A percentile compares a stretch with the other conserved stretches of the same genome.
These are phyloP conservation scores for Bergia puertoricense DNA, from an alignment of 92 coral and sea anemone species.

Conservation along the genomic window DNA sequence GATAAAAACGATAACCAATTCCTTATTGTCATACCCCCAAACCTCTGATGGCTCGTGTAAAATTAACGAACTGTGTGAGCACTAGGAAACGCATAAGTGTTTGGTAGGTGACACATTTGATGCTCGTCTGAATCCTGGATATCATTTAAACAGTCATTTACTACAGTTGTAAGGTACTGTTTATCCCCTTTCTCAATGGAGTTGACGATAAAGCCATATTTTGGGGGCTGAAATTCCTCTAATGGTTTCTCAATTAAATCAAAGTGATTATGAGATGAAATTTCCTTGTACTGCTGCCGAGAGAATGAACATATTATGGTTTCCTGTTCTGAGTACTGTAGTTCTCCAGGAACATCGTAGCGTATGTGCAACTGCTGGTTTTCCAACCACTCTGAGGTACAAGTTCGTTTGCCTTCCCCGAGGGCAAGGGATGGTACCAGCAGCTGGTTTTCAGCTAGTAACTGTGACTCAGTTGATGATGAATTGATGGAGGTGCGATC, in stretches of 20 bases:
- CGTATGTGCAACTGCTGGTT: slow-evolving; percentile 16
- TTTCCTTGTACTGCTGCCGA: slow-evolving; percentile 36
- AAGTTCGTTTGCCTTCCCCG: background rate
- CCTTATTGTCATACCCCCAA: slow-evolving; percentile 43
- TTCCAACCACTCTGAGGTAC: slow-evolving; percentile 19
- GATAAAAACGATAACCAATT: slow-evolving; percentile 35
- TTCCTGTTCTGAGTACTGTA: slow-evolving; percentile 22
- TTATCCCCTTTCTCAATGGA: slow-evolving; percentile 35
- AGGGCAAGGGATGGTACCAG: slow-evolving; percentile 1
- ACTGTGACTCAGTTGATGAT: slow-evolving; percentile 40
- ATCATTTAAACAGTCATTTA: background rate
- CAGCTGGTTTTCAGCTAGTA: slow-evolving; percentile 28
- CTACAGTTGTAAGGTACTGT: slow-evolving; percentile 40
- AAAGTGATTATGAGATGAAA: slow-evolving; percentile 20
- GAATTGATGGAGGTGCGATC: background rate
- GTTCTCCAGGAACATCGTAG: slow-evolving; percentile 19
- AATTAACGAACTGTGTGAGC: slow-evolving; percentile 12
- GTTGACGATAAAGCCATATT: slow-evolving; percentile 25
- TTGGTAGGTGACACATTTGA: slow-evolving; percentile 8
- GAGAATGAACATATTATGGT: slow-evolving; percentile 38
- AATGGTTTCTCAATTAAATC: slow-evolving; percentile 10
- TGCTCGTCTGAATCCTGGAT: background rate
- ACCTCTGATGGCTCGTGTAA: slow-evolving; percentile 39
- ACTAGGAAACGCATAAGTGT: slow-evolving; percentile 18
- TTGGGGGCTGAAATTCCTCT: slow-evolving; percentile 40